phyloP scores from a whole-genome alignment of 1,140 invertebrate genomes.

The Glomeris maerens region DNA sequence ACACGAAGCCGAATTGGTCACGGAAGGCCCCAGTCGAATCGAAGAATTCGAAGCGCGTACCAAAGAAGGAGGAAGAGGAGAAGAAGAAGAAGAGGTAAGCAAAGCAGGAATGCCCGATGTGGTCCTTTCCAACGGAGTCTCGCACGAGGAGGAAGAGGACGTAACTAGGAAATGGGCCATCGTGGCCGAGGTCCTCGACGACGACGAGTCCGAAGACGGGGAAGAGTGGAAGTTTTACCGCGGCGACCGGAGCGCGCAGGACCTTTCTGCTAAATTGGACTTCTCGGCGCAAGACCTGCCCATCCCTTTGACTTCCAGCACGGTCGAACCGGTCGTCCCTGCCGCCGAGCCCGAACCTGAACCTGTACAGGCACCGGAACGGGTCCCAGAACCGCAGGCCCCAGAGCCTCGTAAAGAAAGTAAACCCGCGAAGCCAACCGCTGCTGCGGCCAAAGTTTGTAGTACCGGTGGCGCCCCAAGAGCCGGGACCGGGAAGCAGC shows the following conservation, averaged over 20 bases:
- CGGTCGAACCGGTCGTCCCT: background rate
- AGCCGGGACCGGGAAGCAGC: slow-evolving; percentile 20
- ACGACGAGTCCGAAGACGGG: slow-evolving; percentile 13
- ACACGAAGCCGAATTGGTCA: too few species aligned
- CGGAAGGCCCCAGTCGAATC: too few species aligned
- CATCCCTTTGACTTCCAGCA: background rate
- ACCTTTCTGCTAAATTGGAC: background rate
- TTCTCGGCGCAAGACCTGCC: background rate
- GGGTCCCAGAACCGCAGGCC: background rate
- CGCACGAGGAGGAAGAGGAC: too few species aligned
- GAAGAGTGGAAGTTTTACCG: slow-evolving; percentile 8
- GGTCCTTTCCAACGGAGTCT: too few species aligned
- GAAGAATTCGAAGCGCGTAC: too few species aligned
- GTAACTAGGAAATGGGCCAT: too few species aligned
- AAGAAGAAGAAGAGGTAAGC: too few species aligned
- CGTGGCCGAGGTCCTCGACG: slow-evolving; percentile 8
- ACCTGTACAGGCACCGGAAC: background rate
- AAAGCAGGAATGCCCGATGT: too few species aligned
- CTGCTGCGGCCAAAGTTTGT: slow-evolving; percentile 4
- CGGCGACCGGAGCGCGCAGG: background rate
- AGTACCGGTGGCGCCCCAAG: slow-evolving; percentile 14
- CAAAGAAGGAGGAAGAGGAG: too few species aligned
- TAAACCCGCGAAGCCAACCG: background rate
- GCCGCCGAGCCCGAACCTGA: background rate
- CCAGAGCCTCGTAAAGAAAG: background rate